Percentiles rank a stretch among this genome's conserved stretches.
phyloP scores from a whole-genome alignment of 2,113 vertebrate species.

The Proteles cristata region DNA sequence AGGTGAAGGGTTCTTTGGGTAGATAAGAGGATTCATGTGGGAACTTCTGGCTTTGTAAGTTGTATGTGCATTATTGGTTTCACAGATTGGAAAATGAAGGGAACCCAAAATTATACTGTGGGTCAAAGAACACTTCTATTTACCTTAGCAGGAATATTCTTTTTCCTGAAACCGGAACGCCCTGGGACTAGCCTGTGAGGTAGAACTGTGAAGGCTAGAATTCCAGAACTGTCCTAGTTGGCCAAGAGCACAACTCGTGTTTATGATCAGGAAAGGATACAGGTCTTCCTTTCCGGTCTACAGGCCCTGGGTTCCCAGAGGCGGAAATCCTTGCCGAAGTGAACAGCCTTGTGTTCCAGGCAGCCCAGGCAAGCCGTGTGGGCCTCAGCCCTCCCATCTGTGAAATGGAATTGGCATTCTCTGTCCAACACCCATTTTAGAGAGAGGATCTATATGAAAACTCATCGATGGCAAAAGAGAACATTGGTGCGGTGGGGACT shows the following conservation, averaged over 20 bases:
- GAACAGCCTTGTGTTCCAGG: neutral
- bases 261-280: neutral
- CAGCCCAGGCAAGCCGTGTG: neutral
- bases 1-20: neutral
- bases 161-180: neutral
- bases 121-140: neutral
- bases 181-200: neutral
- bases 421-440: neutral
- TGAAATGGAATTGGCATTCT: neutral
- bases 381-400: neutral
- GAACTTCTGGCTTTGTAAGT: neutral
- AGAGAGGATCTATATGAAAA: neutral
- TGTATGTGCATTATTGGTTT: neutral
- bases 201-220: neutral
- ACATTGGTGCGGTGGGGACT: neutral
- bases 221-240: neutral
- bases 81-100: neutral
- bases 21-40: neutral
- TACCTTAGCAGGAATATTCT: neutral
- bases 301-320: neutral
- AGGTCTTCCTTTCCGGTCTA: neutral
- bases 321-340: neutral
- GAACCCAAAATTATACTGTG: neutral
- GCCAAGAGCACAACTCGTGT: fast-evolving
- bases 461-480: neutral